These are phyloP conservation scores for Taenioides sp. DNA, from an alignment of 2,797 vertebrate species.

Conservation along the genomic window DNA sequence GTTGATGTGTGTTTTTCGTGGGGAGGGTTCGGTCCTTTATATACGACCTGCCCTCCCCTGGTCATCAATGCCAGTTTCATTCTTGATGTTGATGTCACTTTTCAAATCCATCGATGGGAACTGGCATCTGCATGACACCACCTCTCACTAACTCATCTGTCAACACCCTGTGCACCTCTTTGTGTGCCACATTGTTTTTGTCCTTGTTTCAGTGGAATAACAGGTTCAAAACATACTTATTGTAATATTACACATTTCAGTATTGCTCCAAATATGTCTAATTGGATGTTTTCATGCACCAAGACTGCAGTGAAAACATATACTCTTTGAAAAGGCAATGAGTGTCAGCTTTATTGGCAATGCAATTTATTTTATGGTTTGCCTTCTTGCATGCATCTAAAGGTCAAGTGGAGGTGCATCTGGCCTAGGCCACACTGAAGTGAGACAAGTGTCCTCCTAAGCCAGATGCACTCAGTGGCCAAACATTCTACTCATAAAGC, in stretches of 20 bases:
- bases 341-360: slow-evolving; percentile 69
- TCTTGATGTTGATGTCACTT: slow-evolving; percentile 83
- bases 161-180: slow-evolving; percentile 70
- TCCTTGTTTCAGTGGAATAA: slow-evolving; percentile 47
- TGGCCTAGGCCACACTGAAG: slow-evolving; percentile 32
- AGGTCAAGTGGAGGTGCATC: slow-evolving; percentile 49
- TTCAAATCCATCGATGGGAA: slow-evolving; percentile 76
- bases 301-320: slow-evolving; percentile 59
- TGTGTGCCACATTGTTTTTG: slow-evolving; percentile 49
- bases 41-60: slow-evolving; percentile 73
- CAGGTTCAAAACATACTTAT: slow-evolving; percentile 20
- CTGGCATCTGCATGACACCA: slow-evolving; percentile 79
- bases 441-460: slow-evolving; percentile 19
- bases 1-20: slow-evolving; percentile 66
- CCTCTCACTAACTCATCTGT: slow-evolving; percentile 77
- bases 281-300: slow-evolving; percentile 47
- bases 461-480: slow-evolving; percentile 18
- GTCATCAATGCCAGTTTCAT: slow-evolving; percentile 82
- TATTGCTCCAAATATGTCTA: slow-evolving; percentile 28
- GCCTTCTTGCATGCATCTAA: slow-evolving; percentile 59
- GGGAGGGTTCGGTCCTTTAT: slow-evolving; percentile 70
- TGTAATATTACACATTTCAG: slow-evolving; percentile 15
- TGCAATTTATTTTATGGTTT: slow-evolving; percentile 66
- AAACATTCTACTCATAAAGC: not conserved
- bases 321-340: slow-evolving; percentile 62